Evolutionary conservation across 2,888 invertebrate genomes (phyloP), one percentile per base, ranked within the genome.

Genomic region (Neelides folsomi): DNA sequence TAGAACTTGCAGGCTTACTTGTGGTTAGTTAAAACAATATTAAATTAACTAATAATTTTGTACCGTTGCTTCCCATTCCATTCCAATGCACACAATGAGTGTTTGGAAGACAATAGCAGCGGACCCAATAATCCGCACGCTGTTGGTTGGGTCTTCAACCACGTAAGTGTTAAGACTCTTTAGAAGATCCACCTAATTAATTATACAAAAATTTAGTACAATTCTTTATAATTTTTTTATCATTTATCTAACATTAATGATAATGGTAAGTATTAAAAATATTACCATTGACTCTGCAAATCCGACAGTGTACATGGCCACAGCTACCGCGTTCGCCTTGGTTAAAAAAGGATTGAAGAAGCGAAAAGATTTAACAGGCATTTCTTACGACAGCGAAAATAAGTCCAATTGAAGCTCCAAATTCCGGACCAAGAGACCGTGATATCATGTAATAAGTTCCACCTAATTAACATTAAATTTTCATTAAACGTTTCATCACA

Each of bases 401-500:
- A 13, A 77, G 64, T 18, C 78, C 77, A 52, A 77, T 78, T 43
- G 76, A 72, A 42, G 57, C 65, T 1, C 95, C 97, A 68, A 94
- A 97, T 74, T 97, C 95, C 0, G 97, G 95, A 0, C 97, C 97
- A 63, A 97, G 73, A 13, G 92, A 92, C 56, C 95, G 78, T 2
- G 92, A 93, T 75, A 97, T 95, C 90, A 97, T 89, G 72, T 92
- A 98, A 71, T 97, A 97, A 0, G 95, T 94, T 47, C 97, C 97
- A 65, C 95, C 95, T 27, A 7, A n/a, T 27, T 27, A 7, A 5
- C 7, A 27, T 27, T 7, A 27, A 27, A 7, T 27, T 27, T 27
- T 27, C 7, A 27, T 27, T 27, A 27, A 27, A 27, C 27, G 27
- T 27, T 27, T 27, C 27, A 27, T 27, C 7, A 27, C 3, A 27